These are phyloP conservation scores for Gallinago solitaria DNA, from an alignment of 2,797 vertebrate genomes.

Conservation along the genomic window DNA sequence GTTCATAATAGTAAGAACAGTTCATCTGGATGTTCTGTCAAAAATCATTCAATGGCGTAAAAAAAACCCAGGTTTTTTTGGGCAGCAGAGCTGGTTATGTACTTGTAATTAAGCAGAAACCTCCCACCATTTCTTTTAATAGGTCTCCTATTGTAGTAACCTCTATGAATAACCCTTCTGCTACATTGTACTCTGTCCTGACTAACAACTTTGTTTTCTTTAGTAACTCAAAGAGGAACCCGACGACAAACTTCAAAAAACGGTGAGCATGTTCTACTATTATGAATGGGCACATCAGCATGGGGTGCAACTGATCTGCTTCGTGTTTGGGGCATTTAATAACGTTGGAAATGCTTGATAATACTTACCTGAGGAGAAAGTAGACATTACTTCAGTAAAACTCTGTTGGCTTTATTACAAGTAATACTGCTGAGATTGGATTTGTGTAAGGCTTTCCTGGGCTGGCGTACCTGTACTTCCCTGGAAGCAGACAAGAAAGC, in stretches of 20 bases:
- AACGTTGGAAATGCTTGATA: neutral
- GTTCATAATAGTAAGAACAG: neutral
- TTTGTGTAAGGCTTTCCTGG: neutral
- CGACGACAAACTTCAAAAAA: neutral
- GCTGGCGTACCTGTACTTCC: neutral
- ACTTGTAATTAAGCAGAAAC: neutral
- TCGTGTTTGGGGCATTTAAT: neutral
- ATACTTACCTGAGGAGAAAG: neutral
- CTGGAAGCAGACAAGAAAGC: neutral
- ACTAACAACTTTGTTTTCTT: neutral
- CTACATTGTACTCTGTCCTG: neutral
- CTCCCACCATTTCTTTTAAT: neutral
- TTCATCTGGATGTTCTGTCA: neutral
- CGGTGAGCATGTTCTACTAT: neutral
- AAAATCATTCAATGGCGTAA: neutral
- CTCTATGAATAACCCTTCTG: neutral
- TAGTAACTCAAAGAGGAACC: conserved; percentile 26
- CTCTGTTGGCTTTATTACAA: neutral
- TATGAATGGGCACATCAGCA: neutral
- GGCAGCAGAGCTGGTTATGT: neutral
- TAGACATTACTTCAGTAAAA: neutral
- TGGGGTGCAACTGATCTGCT: neutral
- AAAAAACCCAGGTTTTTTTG: accelerated
- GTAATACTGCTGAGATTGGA: neutral
- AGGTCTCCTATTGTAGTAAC: neutral